These are phyloP conservation scores for Syngnathus typhle DNA, from an alignment of 2,113 vertebrate species.

Conservation along the genomic window DNA sequence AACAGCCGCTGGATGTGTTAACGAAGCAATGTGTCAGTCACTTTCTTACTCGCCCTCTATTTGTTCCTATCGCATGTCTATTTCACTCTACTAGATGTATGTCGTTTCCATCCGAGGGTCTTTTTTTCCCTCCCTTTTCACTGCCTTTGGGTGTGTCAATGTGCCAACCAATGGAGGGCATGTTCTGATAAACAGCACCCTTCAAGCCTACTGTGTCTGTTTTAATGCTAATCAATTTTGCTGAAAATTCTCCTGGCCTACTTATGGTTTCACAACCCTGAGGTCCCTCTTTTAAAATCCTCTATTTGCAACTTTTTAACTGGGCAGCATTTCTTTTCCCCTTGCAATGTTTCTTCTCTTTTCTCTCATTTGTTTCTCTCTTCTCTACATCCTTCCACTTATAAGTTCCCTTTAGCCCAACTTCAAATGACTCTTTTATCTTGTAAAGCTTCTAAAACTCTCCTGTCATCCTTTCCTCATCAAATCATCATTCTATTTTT, in stretches of 20 bases:
- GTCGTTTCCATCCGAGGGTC: constrained; percentile 13
- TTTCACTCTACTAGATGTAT: constrained; percentile 16
- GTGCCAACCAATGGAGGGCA: constrained; percentile 38
- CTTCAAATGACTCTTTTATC: not conserved
- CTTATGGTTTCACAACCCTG: constrained; percentile 41
- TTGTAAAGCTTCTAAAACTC: not conserved
- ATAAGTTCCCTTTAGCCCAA: not conserved
- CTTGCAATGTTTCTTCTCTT: not conserved
- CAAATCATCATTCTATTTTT: not conserved
- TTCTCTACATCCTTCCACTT: not conserved
- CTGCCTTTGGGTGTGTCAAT: constrained; percentile 39
- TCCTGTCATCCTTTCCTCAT: not conserved
- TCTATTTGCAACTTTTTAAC: constrained; percentile 4
- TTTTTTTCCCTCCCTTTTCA: constrained; percentile 4
- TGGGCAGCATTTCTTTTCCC: not conserved
- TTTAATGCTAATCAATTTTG: constrained; percentile 69
- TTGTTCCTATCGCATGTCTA: constrained; percentile 23
- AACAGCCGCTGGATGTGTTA: constrained; percentile 36
- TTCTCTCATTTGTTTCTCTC: not conserved
- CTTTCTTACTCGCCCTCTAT: constrained; percentile 3
- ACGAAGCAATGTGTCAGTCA: constrained; percentile 33
- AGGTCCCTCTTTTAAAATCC: constrained; percentile 21
- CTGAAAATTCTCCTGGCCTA: constrained; percentile 59
- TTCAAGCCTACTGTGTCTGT: constrained; percentile 51
- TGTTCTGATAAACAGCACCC: constrained; percentile 58